Base-by-base conservation (phyloP, 1,140 invertebrate genomes). In the Neuroterus valhalla region DNA sequence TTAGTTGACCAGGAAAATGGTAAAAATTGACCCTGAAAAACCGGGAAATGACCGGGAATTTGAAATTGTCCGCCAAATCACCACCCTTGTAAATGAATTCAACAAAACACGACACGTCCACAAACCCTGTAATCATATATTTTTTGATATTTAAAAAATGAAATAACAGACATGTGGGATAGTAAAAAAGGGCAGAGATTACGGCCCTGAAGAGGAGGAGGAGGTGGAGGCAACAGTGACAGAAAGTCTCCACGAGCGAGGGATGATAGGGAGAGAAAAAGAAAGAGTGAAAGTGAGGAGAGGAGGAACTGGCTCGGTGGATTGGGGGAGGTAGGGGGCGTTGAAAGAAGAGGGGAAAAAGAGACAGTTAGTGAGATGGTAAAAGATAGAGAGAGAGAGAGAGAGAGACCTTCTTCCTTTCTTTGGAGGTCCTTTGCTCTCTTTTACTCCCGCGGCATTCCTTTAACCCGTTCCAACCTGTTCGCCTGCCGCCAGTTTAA, bases 401-500 rank as follows among this genome's bases (percentile, higher is more conserved):
- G 31, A 38, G 55, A 62, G 26, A 26, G 50, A 62, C 23, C 55
- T 62, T 62, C 21, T 62, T 11, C 23, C 26, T 62, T 62, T 62
- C 55, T 62, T 26, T 62, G 14, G 5, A 62, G 26, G 55, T 62
- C 55, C 26, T n/a, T 38, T 62, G 55, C 55, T 62, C 71, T 79
- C 78, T 76, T 78, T 78, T 78, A 72, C 78, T 82, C 81, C 73
- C 68, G 79, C 85, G 80, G 82, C 86, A 85, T 86, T 86, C 86
- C 83, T 86, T 85, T 82, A 62, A 81, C 79, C 76, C 71, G 83
- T 78, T 81, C 85, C 84, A 87, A 86, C 86, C 85, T 88, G 85
- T 76, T 75, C 73, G 70, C 72, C 74, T 73, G 82, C 82, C 81
- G 84, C 81, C 85, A 84, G 83, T 86, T 88, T 87, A 87, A 88